Base-by-base conservation (phyloP, 2,113 vertebrate species). In the Gorsachius goisagi region DNA sequence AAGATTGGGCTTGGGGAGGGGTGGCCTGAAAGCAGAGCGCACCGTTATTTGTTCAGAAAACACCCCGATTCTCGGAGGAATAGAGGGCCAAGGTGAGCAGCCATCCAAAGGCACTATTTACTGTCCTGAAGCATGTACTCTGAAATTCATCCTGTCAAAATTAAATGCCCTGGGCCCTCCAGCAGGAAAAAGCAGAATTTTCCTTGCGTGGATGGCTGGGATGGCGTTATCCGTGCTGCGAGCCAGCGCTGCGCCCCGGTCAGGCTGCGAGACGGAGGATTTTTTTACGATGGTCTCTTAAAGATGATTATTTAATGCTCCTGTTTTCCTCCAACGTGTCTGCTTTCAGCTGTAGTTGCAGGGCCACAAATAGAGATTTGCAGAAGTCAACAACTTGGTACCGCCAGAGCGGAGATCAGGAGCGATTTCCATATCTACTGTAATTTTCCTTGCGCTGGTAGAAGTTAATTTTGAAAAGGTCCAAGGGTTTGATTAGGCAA, bases 91-190 rank as follows among this genome's bases (percentile, higher is more conserved):
- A 56, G 64, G 72, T 82, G 75, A 82, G 50, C 66, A 83, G 44
- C 33, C 56, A 62, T 75, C 76, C 75, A 64, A 78, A 92, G 75
- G 60, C 58, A 64, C 45, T 55, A 50, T 96, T 93, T 75, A 39
- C 27, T 82, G 9, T 73, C 79, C 47, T 44, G 78, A 23, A 89
- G 41, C 39, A 37, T 15, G 64, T 92, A 24, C 81, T 84, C 64
- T 92, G 86, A 87, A 92, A 80, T 73, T 52, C 55, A 37, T 83
- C 76, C 91, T 89, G 90, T 84, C 84, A 85, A 76, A 94, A 79
- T 78, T 59, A 49, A 80, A 80, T 3, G 21, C 9, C 9, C 33
- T n/a, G 64, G 33, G 74, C 82, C 53, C 62, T 32, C 45, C 39
- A 32, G 30, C 30, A 67, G 45, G 33, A 55, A 27, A 73, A 63